phyloP scores from a whole-genome alignment of 2,797 vertebrate species.

The Lemur catta region DNA sequence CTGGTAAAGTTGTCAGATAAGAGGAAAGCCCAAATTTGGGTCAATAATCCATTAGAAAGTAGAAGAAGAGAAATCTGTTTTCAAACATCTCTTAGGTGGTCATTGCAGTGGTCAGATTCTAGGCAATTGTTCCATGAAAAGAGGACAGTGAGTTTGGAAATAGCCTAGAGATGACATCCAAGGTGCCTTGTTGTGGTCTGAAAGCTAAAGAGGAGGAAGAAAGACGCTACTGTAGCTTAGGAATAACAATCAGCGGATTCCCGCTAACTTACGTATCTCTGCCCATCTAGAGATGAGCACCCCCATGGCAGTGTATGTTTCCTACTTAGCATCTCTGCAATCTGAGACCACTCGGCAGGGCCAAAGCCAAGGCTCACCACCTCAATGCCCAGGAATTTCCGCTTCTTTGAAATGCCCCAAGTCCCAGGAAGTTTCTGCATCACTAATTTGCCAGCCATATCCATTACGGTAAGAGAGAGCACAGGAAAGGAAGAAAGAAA shows the following conservation, averaged over 20 bases:
- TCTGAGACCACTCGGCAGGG: background rate
- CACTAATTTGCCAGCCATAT: constrained; percentile 47
- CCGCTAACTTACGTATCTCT: background rate
- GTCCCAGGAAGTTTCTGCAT: constrained; percentile 54
- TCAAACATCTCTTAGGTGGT: background rate
- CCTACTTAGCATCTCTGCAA: constrained; percentile 24
- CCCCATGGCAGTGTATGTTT: background rate
- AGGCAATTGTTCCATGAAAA: background rate
- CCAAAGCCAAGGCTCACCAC: background rate
- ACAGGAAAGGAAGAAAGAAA: constrained; percentile 44
- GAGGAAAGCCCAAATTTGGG: constrained; percentile 6
- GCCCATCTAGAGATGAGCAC: background rate
- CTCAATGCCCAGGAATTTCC: constrained; percentile 37
- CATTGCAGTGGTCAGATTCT: background rate
- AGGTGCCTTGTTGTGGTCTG: background rate
- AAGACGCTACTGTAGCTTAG: background rate
- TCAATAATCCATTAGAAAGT: background rate
- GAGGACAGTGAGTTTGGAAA: background rate
- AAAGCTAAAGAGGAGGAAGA: constrained; percentile 43
- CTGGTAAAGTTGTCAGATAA: background rate
- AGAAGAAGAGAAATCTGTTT: background rate
- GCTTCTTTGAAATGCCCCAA: constrained; percentile 48
- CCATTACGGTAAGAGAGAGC: constrained; percentile 9
- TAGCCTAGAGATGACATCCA: background rate
- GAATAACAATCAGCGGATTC: background rate